phyloP scores from a whole-genome alignment of 2,888 invertebrate genomes.

The Cistogaster globosa region DNA sequence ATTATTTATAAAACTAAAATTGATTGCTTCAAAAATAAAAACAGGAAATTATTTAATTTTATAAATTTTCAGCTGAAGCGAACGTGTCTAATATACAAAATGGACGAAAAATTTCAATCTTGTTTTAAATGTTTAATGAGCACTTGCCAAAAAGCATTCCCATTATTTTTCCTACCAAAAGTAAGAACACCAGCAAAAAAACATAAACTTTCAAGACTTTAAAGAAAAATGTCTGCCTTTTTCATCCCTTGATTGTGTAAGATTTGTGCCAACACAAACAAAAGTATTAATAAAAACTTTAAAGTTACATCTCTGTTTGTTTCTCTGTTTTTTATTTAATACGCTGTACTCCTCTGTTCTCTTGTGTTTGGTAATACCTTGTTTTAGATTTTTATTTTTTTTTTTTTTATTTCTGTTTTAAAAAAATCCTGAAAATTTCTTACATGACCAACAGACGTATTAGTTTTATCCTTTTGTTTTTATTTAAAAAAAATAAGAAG shows the following conservation, averaged over 20 bases:
- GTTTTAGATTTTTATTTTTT: no score
- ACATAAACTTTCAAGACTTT: neutral
- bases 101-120: neutral
- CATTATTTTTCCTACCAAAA: no score
- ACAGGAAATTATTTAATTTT: no score
- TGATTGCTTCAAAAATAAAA: no score
- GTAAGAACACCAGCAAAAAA: slow-evolving; percentile 31
- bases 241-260: neutral
- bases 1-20: no score
- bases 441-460: slow-evolving; percentile 12
- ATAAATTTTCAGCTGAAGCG: no score
- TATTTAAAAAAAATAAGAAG: neutral
- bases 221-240: slow-evolving; percentile 23
- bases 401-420: no score
- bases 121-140: neutral
- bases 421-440: neutral
- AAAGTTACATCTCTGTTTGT: neutral
- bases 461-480: slow-evolving; percentile 18
- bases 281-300: neutral
- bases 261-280: neutral
- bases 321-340: neutral
- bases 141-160: slow-evolving; percentile 24
- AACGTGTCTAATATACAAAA: no score
- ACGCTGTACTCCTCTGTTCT: no score
- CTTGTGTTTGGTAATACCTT: no score